These are phyloP conservation scores for Atta texana DNA, from an alignment of 1,140 invertebrate genomes.

Conservation along the genomic window DNA sequence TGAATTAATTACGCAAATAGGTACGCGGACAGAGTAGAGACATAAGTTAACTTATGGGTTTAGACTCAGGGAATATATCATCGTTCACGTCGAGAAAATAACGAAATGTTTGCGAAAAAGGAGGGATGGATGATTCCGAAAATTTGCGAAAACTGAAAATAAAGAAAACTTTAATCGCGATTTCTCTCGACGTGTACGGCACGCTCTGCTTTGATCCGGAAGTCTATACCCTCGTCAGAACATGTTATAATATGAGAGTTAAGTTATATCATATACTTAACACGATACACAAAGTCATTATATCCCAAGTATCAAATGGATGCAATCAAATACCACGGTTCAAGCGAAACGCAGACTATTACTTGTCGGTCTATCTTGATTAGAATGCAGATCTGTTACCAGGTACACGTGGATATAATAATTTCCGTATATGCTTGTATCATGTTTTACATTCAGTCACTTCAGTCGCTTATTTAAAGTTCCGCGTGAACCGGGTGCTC, in stretches of 20 bases:
- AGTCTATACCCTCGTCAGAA: constrained; percentile 63
- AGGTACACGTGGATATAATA: constrained; percentile 40
- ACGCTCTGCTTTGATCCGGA: constrained; percentile 35
- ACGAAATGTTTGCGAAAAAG: background rate
- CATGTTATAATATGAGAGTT: constrained; percentile 69
- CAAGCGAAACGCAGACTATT: constrained; percentile 48
- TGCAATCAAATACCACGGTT: constrained; percentile 56
- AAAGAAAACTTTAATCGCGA: constrained; percentile 17
- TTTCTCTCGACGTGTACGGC: constrained; percentile 39
- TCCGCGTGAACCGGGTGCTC: constrained; percentile 45
- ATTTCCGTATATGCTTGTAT: constrained; percentile 44
- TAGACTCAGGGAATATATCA: constrained; percentile 35
- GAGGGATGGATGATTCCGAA: background rate
- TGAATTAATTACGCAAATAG: constrained; percentile 64
- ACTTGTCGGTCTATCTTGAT: constrained; percentile 42
- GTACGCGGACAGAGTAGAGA: constrained; percentile 56
- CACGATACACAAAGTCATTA: constrained; percentile 69
- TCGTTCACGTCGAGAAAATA: constrained; percentile 42
- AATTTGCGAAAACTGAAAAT: background rate
- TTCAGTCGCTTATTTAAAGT: constrained; percentile 45
- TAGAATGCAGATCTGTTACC: constrained; percentile 33
- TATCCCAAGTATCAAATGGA: constrained; percentile 51
- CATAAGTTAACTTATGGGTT: constrained; percentile 61
- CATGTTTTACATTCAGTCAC: constrained; percentile 1
- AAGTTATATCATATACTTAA: constrained; percentile 70